Evolutionary conservation across 1,140 invertebrate genomes (phyloP), one percentile per base, ranked within the genome.

Genomic region (Uloborus diversus): DNA sequence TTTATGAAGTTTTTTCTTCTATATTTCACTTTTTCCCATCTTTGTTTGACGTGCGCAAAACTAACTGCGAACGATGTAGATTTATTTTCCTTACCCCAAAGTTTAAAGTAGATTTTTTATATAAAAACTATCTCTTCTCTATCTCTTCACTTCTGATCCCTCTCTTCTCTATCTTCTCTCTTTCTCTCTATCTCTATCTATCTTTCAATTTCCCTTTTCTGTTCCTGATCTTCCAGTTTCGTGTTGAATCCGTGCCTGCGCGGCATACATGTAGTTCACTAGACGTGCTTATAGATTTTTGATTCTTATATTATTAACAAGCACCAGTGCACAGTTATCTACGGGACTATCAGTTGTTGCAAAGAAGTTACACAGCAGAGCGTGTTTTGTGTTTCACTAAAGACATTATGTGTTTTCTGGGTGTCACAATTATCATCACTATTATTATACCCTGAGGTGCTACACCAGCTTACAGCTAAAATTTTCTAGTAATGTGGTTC

Each of bases 301-400:
- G 59, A 75, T 75, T 78, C 73, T 78, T 65, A 61, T n/a, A n/a
- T n/a, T 37, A 78, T 78, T 57, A 66, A 65, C 17, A 65, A 78
- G 73, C 73, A 78, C 73, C 47, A 64, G 66, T 78, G 73, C 73
- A 78, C 73, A 37, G 62, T 78, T 78, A 35, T 75, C 57, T 75
- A 62, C 70, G 51, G 70, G 42, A 47, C 47, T 62, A 64, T 62
- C 70, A 75, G 37, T 62, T 51, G 73, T 51, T 64, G 47, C 71
- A 33, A 73, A 75, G 71, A 75, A 33, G 47, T 37, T 78, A 65
- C 49, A 78, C 62, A 65, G 56, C 49, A 65, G 66, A 53, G n/a
- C 57, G 62, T 78, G 59, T 78, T 78, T 78, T 59, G 23, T 73
- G 57, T 78, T 78, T 42, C 62, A 37, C 17, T 33, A 59, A 35